A percentile compares a stretch with the other conserved stretches of the same genome.
Evolutionary conservation across 2,797 vertebrate species (phyloP).

Genomic region (Catharus ustulatus): DNA sequence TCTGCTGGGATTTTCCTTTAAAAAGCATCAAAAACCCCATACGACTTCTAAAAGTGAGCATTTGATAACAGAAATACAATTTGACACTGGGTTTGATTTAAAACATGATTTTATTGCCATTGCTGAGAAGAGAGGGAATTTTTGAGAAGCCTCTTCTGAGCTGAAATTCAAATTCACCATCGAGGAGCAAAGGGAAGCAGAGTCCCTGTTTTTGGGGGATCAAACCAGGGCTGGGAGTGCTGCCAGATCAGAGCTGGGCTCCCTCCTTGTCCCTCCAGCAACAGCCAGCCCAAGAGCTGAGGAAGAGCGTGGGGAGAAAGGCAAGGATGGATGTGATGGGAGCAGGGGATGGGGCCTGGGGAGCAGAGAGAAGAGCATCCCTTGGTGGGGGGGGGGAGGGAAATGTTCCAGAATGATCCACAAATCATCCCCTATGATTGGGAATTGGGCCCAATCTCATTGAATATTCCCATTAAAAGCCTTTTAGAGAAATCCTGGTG

Average conservation of each 20-base stretch:
- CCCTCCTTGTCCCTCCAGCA: not conserved
- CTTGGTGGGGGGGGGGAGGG: not conserved
- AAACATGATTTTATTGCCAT: not conserved
- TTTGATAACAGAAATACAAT: not conserved
- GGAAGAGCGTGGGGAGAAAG: not conserved
- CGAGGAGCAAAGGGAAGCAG: not conserved
- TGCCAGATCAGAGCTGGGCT: not conserved
- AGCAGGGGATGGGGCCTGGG: not conserved
- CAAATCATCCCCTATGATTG: not conserved
- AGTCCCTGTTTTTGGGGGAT: not conserved
- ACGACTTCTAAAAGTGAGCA: fast-evolving
- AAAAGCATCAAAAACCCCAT: not conserved
- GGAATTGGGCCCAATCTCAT: fast-evolving
- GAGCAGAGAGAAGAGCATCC: not conserved
- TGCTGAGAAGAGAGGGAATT: not conserved
- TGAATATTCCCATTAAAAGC: not conserved
- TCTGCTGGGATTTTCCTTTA: not conserved
- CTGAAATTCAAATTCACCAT: not conserved
- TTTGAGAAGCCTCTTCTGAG: not conserved
- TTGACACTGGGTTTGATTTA: not conserved
- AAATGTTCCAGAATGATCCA: not conserved
- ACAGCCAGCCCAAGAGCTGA: not conserved
- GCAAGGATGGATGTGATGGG: not conserved
- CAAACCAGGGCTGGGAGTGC: not conserved
- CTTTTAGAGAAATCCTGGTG: not conserved